Evolutionary conservation across 2,888 invertebrate species (phyloP).

Genomic region (Harpagoxenus sublaevis): DNA sequence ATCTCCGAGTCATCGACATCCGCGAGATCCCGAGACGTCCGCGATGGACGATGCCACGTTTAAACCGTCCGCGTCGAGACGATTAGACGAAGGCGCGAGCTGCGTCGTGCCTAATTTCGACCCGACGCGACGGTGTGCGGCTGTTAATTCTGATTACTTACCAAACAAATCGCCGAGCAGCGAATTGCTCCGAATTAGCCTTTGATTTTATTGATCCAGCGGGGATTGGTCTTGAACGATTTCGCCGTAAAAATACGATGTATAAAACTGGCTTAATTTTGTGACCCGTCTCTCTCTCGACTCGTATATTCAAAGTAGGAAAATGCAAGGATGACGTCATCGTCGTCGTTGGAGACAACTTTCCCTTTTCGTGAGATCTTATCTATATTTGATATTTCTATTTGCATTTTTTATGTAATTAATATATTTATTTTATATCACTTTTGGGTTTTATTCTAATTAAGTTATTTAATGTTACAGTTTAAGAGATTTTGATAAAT

Average conservation of each 20-base stretch:
- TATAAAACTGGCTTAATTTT: not conserved
- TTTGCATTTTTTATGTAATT: not conserved
- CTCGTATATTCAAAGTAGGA: not conserved
- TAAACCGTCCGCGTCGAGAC: not conserved
- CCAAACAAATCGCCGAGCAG: not conserved
- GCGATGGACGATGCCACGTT: slow-evolving; percentile 21
- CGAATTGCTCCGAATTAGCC: not conserved
- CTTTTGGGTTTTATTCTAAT: not conserved
- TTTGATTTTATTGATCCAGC: not conserved
- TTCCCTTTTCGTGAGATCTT: not conserved
- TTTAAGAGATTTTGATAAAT: not conserved
- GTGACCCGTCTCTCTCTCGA: not conserved
- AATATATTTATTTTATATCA: not conserved
- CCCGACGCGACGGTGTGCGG: not conserved
- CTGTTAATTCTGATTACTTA: not conserved
- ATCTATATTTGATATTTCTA: not conserved
- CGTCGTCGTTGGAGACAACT: not conserved
- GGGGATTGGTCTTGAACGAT: not conserved
- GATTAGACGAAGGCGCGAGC: not conserved
- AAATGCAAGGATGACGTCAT: not conserved
- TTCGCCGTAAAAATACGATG: not conserved
- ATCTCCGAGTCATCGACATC: not conserved
- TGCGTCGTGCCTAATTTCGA: not conserved
- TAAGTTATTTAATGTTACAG: not conserved
- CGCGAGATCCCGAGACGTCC: not conserved